phyloP scores from a whole-genome alignment of 2,113 vertebrate genomes.

The Thomomys bottae region DNA sequence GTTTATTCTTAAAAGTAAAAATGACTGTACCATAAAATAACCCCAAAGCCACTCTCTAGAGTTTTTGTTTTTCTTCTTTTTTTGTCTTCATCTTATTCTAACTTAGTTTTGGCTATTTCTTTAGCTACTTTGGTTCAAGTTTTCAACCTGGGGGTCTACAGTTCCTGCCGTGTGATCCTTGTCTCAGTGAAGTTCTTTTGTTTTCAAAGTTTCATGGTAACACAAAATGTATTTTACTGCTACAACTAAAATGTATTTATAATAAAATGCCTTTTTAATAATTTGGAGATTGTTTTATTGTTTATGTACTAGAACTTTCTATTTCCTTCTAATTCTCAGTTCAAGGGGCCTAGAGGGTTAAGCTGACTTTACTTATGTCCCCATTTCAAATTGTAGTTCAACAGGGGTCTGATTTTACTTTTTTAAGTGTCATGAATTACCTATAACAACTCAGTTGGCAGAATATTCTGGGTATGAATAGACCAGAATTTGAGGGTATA shows the following conservation, averaged over 20 bases:
- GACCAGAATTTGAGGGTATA: not conserved
- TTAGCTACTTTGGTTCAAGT: slow-evolving; percentile 62
- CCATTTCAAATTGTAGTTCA: not conserved
- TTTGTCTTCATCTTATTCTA: slow-evolving; percentile 34
- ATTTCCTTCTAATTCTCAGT: not conserved
- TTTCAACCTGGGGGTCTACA: slow-evolving; percentile 65
- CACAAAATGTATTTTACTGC: slow-evolving; percentile 84
- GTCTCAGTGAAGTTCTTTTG: slow-evolving; percentile 80
- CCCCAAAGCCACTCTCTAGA: slow-evolving; percentile 63
- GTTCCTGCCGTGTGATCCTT: slow-evolving; percentile 75
- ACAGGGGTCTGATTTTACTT: not conserved
- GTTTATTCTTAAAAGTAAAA: slow-evolving; percentile 69
- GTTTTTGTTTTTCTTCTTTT: slow-evolving; percentile 18
- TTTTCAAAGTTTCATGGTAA: slow-evolving; percentile 84
- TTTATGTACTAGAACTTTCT: slow-evolving; percentile 6
- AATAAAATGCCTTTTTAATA: slow-evolving; percentile 85
- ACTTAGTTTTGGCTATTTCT: slow-evolving; percentile 66
- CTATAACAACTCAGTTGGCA: not conserved
- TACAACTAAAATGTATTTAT: slow-evolving; percentile 86
- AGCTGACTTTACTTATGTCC: not conserved
- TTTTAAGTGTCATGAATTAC: not conserved
- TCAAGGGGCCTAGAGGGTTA: not conserved
- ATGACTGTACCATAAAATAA: slow-evolving; percentile 66
- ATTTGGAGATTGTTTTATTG: slow-evolving; percentile 69
- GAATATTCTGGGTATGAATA: not conserved